Percentiles rank a stretch among this genome's conserved stretches.
Conservation (phyloP, 2,888 invertebrate genomes). For the Troides helena region DNA sequence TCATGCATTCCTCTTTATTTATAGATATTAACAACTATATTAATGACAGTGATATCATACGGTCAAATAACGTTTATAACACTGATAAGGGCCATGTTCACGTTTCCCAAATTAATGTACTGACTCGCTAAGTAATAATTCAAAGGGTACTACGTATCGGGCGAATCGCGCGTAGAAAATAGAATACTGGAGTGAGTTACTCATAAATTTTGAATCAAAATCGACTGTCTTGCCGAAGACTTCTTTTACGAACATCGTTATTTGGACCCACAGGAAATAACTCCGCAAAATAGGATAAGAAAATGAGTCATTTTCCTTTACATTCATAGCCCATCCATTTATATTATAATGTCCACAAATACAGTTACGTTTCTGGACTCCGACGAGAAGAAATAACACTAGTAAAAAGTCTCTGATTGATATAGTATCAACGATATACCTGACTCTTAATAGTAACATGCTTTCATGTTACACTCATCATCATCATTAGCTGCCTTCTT, state of each 20-base stretch:
- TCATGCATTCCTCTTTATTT: no score
- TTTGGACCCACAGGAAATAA: conserved; percentile 25
- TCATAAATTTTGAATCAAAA: conserved; percentile 65
- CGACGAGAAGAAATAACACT: no score
- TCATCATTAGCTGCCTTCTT: no score
- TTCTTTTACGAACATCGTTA: conserved; percentile 26
- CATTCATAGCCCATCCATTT: conserved; percentile 8
- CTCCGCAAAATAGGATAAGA: conserved; percentile 18
- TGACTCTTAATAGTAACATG: no score
- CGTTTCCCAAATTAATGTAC: conserved; percentile 10
- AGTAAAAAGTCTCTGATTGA: no score
- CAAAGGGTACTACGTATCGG: conserved; percentile 54
- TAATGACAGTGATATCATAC: not conserved
- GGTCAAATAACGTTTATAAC: not conserved
- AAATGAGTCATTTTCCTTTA: conserved; percentile 26
- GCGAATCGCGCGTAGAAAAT: conserved; percentile 52
- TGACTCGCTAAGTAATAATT: conserved; percentile 55
- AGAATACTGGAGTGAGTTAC: conserved; percentile 66
- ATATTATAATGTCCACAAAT: not conserved
- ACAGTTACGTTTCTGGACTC: not conserved
- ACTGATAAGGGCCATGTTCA: not conserved
- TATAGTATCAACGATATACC: no score
- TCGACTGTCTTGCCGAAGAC: conserved; percentile 23
- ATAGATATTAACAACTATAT: no score
- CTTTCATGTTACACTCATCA: no score